phyloP scores from a whole-genome alignment of 2,797 vertebrate species.

The Eulemur rubriventer region DNA sequence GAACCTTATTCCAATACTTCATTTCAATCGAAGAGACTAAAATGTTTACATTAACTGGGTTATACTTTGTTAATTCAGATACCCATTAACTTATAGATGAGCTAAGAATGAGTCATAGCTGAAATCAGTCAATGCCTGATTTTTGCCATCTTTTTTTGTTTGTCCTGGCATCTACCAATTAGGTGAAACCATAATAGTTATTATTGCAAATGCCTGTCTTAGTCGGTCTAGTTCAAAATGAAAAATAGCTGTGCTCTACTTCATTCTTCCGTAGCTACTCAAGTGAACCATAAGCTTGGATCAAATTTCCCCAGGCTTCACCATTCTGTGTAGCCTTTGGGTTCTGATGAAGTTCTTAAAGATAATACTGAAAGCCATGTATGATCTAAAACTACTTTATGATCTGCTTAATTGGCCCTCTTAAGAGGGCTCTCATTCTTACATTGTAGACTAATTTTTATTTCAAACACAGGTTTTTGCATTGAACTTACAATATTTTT shows the following conservation, averaged over 20 bases:
- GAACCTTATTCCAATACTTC: background rate
- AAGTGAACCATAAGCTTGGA: background rate
- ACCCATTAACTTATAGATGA: background rate
- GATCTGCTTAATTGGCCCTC: background rate
- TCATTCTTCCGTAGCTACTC: background rate
- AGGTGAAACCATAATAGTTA: background rate
- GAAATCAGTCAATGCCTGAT: background rate
- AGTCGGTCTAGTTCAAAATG: background rate
- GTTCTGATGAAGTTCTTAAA: background rate
- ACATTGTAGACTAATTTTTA: background rate
- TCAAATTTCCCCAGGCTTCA: background rate
- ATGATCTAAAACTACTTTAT: background rate
- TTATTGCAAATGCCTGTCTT: background rate
- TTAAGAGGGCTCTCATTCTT: background rate
- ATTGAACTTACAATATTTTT: background rate
- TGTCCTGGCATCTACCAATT: background rate
- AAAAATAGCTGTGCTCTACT: accelerated
- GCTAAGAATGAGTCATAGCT: background rate
- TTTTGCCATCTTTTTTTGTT: background rate
- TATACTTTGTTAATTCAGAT: background rate
- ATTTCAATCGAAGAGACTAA: background rate
- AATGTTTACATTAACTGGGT: background rate
- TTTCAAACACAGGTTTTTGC: background rate
- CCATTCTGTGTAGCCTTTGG: background rate
- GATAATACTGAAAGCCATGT: background rate